A percentile compares a stretch with the other conserved stretches of the same genome.
Conservation (phyloP, 2,113 vertebrate species). For the Dasyornis broadbenti region DNA sequence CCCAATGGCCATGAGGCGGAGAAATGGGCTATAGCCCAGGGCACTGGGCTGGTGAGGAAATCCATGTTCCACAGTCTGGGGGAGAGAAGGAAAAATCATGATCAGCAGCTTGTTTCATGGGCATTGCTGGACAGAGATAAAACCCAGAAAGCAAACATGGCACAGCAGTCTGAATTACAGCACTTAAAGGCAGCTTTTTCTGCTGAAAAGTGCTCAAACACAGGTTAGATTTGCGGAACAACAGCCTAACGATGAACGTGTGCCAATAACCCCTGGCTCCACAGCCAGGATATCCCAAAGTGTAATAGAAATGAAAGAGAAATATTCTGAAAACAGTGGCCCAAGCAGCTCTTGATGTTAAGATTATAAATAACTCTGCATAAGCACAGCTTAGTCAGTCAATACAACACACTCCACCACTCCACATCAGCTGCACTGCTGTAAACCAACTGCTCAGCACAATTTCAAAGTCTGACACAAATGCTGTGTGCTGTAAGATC, state of each 20-base stretch:
- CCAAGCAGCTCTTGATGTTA: background rate
- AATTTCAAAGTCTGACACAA: background rate
- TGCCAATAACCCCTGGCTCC: background rate
- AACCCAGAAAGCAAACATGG: background rate
- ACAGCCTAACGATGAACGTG: background rate
- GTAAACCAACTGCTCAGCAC: background rate
- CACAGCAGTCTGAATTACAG: background rate
- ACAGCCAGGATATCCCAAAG: background rate
- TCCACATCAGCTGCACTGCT: background rate
- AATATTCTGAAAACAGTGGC: background rate
- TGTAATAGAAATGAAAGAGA: background rate
- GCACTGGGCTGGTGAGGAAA: conserved; percentile 98
- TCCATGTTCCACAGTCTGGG: conserved; percentile 95
- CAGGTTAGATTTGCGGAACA: background rate
- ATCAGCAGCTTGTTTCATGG: background rate
- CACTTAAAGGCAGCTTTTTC: background rate
- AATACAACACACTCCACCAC: background rate
- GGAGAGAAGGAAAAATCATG: background rate
- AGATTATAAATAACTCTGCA: background rate
- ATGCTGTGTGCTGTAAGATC: background rate
- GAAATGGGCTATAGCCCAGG: conserved; percentile 85
- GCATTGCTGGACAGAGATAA: background rate
- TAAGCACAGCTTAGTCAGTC: background rate
- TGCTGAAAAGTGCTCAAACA: background rate
- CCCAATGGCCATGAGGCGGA: conserved; percentile 91